Base-by-base conservation (phyloP, 2,888 invertebrate species). In the Iselma pallidipennis region DNA sequence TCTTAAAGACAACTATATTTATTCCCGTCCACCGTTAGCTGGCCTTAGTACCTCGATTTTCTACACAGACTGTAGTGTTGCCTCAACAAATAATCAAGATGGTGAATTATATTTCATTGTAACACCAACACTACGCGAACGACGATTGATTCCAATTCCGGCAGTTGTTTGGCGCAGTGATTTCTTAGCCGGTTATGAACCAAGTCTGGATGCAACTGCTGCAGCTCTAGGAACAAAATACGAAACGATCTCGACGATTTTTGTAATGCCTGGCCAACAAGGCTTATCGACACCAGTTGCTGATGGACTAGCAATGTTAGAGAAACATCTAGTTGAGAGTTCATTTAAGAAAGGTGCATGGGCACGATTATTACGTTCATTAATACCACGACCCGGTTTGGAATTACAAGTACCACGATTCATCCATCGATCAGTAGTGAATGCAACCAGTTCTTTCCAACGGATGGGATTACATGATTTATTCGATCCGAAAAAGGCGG, bases 61-160 rank as follows among this genome's bases (percentile, higher is more conserved):
- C 68, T 85, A 94, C 87, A 93, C 92, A 16, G 92, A 94, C 73
- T 94, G 94, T 78, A 85, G 88, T 0, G 84, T 84, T 26, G 90
- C 89, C 2, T 91, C 92, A 0, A 89, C 89, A 0, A 87, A 88
- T 37, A 92, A 92, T 23, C 85, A 93, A 53, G 93, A 94, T 72
- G 93, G 93, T 0, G 94, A 94, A 81, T 87, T 93, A 85, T 93
- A 92, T 80, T 94, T 93, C 80, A 92, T 92, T 28, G 92, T 92
- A 0, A 88, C 90, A 45, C 94, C 91, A 0, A 90, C 89, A 6
- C 88, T 92, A 2, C 86, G 92, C 23, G 92, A 92, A 78, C 85
- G 92, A 28, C 87, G 94, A 51, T 82, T 95, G 4, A 88, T 95
- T 1, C 93, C 93, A 0, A 90, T 95, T 3, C 94, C 94, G 0